Percentiles rank a stretch among this genome's conserved stretches.
Conservation (phyloP, 2,797 vertebrate genomes). For the Xiphorhynchus erythropygius region DNA sequence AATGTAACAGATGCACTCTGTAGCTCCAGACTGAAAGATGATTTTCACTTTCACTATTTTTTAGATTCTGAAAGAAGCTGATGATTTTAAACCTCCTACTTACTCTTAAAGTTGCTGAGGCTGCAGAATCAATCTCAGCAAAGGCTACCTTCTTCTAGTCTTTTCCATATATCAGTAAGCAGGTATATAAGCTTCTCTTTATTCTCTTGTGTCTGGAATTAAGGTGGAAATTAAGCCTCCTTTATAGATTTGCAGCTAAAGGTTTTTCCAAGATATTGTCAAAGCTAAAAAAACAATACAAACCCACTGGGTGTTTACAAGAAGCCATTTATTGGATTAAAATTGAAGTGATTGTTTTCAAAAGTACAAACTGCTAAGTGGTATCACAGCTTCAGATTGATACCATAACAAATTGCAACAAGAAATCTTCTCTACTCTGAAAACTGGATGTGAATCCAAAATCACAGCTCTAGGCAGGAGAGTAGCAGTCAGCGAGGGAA, state of each 20-base stretch:
- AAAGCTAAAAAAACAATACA: background rate
- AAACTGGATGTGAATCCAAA: background rate
- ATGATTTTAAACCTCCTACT: slow-evolving; percentile 8
- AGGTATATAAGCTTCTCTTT: background rate
- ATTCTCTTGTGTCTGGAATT: background rate
- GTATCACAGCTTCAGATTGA: background rate
- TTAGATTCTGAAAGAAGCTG: slow-evolving; percentile 6
- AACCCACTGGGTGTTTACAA: background rate
- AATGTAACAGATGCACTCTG: background rate
- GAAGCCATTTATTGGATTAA: background rate
- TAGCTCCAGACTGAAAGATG: background rate
- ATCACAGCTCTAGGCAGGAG: background rate
- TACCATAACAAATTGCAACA: background rate
- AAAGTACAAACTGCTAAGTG: background rate
- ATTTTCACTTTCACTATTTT: slow-evolving; percentile 8
- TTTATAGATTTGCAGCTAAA: background rate
- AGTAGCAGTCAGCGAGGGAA: background rate
- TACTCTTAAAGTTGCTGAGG: slow-evolving; percentile 12
- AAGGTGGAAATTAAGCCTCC: background rate
- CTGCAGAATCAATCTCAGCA: background rate
- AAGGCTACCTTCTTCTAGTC: background rate
- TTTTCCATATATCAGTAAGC: background rate
- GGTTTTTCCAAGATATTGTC: background rate
- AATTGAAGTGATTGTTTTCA: background rate
- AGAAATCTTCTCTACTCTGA: background rate